Conservation (phyloP, 2,888 invertebrate species). For the Apeira syringaria region DNA sequence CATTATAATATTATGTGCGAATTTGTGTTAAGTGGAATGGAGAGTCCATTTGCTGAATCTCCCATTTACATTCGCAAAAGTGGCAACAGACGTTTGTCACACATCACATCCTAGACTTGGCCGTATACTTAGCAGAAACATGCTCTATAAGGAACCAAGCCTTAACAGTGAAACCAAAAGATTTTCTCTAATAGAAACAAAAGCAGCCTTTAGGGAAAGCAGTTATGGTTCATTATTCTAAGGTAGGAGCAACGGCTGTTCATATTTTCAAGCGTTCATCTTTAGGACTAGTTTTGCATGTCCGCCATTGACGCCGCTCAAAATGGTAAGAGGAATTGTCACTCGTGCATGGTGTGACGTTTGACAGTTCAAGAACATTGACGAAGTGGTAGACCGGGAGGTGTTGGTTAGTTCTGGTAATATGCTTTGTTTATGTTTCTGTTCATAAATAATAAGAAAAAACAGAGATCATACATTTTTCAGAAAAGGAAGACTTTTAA, state of each 20-base stretch:
- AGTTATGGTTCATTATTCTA: not conserved
- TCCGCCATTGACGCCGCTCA: conserved; percentile 59
- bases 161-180: no score
- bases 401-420: not conserved
- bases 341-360: conserved; percentile 39
- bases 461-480: no score
- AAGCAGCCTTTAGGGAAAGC: not conserved
- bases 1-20: no score
- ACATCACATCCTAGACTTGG: not conserved
- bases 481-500: no score
- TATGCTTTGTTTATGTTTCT: no score
- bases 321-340: conserved; percentile 62
- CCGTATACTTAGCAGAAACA: not conserved
- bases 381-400: conserved; percentile 2
- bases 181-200: not conserved
- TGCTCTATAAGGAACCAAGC: not conserved
- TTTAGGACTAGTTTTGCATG: conserved; percentile 59
- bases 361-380: conserved; percentile 12
- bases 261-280: not conserved
- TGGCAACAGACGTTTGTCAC: not conserved
- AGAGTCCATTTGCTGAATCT: no score
- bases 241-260: not conserved
- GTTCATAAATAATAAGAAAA: no score
- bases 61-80: not conserved
- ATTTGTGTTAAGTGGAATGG: no score